Conservation (phyloP, 2,888 invertebrate species). For the Drosophila pseudotalamancana region DNA sequence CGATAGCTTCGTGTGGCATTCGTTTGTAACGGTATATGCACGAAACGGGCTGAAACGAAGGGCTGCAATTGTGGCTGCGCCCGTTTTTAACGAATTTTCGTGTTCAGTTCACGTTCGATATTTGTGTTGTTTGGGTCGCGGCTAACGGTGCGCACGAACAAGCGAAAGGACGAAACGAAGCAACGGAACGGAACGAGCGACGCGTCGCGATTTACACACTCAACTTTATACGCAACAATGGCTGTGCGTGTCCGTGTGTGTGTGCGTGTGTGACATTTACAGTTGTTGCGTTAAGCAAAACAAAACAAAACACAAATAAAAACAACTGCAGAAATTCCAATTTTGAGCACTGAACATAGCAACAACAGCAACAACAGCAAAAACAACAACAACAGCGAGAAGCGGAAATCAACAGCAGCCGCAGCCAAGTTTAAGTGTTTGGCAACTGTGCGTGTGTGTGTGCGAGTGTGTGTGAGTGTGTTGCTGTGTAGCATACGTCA, state of each 20-base stretch:
- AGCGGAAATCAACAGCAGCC: conserved; percentile 37
- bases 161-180: conserved; percentile 20
- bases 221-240: conserved; percentile 26
- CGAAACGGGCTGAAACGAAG: conserved; percentile 35
- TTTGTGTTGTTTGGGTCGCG: conserved; percentile 84
- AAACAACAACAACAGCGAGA: conserved; percentile 10
- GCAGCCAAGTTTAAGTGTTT: conserved; percentile 51
- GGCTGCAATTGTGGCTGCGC: conserved; percentile 44
- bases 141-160: conserved; percentile 63
- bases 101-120: conserved; percentile 84
- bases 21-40: conserved; percentile 1
- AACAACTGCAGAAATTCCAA: conserved; percentile 11
- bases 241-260: conserved; percentile 16
- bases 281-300: conserved; percentile 63
- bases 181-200: conserved; percentile 42
- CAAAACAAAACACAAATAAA: conserved; percentile 49
- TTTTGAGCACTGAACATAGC: conserved; percentile 33
- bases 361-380: conserved; percentile 15
- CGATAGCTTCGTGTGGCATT: conserved; percentile 6
- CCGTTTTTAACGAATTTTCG: conserved; percentile 65
- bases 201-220: conserved; percentile 44
- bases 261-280: conserved; percentile 17
- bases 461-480: conserved; percentile 8
- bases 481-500: conserved; percentile 36
- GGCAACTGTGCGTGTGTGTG: conserved; percentile 10